A percentile compares a stretch with the other conserved stretches of the same genome.
Conservation (phyloP, 2,888 invertebrate genomes). For the Blomia tropicalis region DNA sequence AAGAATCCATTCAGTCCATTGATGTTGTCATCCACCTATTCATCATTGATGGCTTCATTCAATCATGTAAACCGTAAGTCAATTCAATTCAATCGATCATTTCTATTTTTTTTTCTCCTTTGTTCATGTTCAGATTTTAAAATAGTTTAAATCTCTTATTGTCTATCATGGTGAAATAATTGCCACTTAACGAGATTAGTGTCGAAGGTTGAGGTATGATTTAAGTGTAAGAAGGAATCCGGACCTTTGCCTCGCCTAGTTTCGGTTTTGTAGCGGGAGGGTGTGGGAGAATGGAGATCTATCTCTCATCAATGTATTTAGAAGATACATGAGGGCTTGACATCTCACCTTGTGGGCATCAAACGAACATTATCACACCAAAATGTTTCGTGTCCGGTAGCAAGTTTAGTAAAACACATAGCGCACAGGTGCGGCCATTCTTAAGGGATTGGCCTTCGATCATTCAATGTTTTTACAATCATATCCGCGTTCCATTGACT, state of each 20-base stretch:
- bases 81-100: too few relatives aligned
- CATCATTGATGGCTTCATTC: neutral
- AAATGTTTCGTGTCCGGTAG: neutral
- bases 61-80: neutral
- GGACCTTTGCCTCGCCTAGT: constrained; percentile 8
- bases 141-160: too few relatives aligned
- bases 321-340: neutral
- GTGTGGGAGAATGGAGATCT: neutral
- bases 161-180: neutral
- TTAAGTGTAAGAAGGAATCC: neutral
- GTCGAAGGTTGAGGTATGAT: too few relatives aligned
- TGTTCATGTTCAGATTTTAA: too few relatives aligned
- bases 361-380: neutral
- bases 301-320: neutral
- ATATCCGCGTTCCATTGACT: constrained; percentile 7
- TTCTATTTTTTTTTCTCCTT: too few relatives aligned
- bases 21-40: neutral
- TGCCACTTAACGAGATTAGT: neutral
- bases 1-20: neutral
- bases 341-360: neutral
- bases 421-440: neutral
- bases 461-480: neutral
- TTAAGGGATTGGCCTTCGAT: neutral
- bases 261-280: neutral
- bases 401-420: neutral